Evolutionary conservation across 2,113 vertebrate genomes (phyloP), one percentile per base, ranked within the genome.

Genomic region (Heterochromis multidens): DNA sequence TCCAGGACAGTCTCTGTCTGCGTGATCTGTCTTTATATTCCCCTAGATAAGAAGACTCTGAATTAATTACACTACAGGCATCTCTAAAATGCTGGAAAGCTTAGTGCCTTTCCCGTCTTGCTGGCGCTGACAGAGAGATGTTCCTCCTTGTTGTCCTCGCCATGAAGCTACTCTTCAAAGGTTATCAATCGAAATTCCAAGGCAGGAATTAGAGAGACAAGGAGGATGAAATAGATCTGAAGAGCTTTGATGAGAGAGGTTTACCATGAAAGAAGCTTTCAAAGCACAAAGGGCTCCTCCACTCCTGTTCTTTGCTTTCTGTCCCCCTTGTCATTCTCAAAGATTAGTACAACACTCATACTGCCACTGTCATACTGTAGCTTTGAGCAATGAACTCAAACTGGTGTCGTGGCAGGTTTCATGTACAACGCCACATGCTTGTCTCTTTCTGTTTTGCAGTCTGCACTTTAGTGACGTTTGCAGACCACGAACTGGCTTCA

Each of bases 1-100:
- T 70, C 77, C 21, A 82, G 56, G 83, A 76, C 57, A 3, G 79
- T 85, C 77, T 40, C 57, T 35, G 76, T 86, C 86, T 82, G 80
- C n/a, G 4, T 85, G 76, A 82, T 80, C 79, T 43, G 56, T 46
- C 80, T 89, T 91, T 87, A 84, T 85, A 87, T 79, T 83, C 72
- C 33, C 25, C 72, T 65, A 82, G 89, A 94, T 92, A 84, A 92
- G 92, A 84, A 21, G 87, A 80, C 74, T 86, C 74, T 87, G 94
- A 94, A 94, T 95, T 95, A 93, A 95, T 95, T 95, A 89, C 49
- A 72, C 90, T 67, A 63, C 84, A 57, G 89, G 80, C 72, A 82
- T 87, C 88, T 77, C 79, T 81, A 72, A 90, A 87, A 88, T 25
- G 65, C 37, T 27, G 46, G 72, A 84, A 65, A 78, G 90, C 92